phyloP scores from a whole-genome alignment of 2,888 invertebrate species.

The Ariolimax columbianus region DNA sequence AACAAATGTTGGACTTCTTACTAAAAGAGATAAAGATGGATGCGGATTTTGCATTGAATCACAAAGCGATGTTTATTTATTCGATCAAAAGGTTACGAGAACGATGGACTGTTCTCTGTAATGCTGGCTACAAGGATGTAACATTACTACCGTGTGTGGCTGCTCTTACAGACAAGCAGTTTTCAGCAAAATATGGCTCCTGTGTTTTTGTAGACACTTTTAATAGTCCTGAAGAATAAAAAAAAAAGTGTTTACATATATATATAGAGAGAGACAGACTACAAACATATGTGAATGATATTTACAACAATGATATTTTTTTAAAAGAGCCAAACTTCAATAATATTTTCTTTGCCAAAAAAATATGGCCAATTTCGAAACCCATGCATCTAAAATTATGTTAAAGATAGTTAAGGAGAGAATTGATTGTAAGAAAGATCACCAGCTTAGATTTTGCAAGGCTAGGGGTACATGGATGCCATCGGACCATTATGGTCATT shows the following conservation, averaged over 20 bases:
- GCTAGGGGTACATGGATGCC: too few species aligned
- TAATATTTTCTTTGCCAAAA: too few species aligned
- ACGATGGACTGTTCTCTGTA: constrained; percentile 13
- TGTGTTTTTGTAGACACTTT: constrained; percentile 27
- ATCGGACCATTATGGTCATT: too few species aligned
- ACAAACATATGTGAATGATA: too few species aligned
- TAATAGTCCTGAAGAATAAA: constrained; percentile 14
- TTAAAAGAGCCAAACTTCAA: too few species aligned
- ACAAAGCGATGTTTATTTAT: background rate
- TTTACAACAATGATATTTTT: too few species aligned
- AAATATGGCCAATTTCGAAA: too few species aligned
- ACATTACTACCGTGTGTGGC: background rate
- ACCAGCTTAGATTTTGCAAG: too few species aligned
- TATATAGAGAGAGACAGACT: too few species aligned
- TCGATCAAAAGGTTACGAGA: constrained; percentile 22
- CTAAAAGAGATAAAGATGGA: background rate
- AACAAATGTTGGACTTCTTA: constrained; percentile 23
- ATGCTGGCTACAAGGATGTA: constrained; percentile 24
- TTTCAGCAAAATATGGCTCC: constrained; percentile 28
- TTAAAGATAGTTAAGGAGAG: too few species aligned
- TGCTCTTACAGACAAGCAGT: background rate
- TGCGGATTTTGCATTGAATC: background rate
- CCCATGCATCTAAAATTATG: too few species aligned
- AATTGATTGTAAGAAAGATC: too few species aligned
- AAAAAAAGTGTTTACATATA: background rate